Percentiles rank a stretch among this genome's conserved stretches.
phyloP scores from a whole-genome alignment of 2,797 vertebrate species.

The Sebastes reedi region DNA sequence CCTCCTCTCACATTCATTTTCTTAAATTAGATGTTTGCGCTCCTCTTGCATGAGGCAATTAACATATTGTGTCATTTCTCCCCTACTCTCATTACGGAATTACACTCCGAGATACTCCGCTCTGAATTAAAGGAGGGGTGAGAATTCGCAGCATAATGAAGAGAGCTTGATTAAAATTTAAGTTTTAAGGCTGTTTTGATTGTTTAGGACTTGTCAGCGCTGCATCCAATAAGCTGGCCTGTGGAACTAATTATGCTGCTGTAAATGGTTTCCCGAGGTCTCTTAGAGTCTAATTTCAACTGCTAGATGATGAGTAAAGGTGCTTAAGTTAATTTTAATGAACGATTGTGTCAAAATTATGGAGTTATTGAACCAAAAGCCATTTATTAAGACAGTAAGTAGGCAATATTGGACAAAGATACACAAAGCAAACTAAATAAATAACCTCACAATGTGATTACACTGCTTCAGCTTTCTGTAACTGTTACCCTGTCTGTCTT shows the following conservation, averaged over 20 bases:
- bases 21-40: slow-evolving; percentile 66
- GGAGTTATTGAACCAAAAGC: background rate
- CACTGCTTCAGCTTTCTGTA: background rate
- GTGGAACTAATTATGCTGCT: slow-evolving; percentile 53
- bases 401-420: background rate
- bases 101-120: slow-evolving; percentile 39
- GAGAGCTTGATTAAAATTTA: slow-evolving; percentile 66
- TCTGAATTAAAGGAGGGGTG: slow-evolving; percentile 40
- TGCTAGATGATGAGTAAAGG: slow-evolving; percentile 31
- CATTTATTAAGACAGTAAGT: slow-evolving; percentile 1
- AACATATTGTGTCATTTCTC: slow-evolving; percentile 60
- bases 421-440: background rate
- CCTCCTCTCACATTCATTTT: slow-evolving; percentile 50
- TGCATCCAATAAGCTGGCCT: slow-evolving; percentile 23
- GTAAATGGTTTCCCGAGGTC: slow-evolving; percentile 45
- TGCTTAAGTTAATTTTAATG: slow-evolving; percentile 37
- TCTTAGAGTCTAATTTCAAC: slow-evolving; percentile 42
- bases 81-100: slow-evolving; percentile 58
- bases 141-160: slow-evolving; percentile 43
- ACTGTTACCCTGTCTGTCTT: background rate
- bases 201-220: slow-evolving; percentile 38
- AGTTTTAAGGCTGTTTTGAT: slow-evolving; percentile 68
- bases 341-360: slow-evolving; percentile 7
- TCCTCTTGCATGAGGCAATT: slow-evolving; percentile 64
- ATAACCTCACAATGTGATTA: background rate